Percentiles rank a stretch among this genome's conserved stretches.
Evolutionary conservation across 2,888 invertebrate species (phyloP).

Genomic region (Drosophila limbata): DNA sequence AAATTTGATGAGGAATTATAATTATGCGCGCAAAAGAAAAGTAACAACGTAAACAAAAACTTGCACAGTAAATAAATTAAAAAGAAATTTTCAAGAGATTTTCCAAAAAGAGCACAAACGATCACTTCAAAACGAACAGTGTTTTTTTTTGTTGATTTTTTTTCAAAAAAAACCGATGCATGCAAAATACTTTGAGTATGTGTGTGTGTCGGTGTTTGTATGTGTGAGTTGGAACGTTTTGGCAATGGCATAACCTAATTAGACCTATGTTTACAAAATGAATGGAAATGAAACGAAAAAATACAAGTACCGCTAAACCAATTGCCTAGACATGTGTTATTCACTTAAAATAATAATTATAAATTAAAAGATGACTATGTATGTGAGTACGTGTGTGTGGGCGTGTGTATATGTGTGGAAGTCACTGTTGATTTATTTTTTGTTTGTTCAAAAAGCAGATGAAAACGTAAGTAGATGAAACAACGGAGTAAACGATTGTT

Average conservation of each 20-base stretch:
- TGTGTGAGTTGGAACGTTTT: conserved; percentile 18
- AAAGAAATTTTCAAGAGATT: conserved; percentile 13
- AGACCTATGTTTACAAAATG: conserved; percentile 6
- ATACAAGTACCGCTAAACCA: conserved; percentile 15
- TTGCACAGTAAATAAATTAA: conserved; percentile 29
- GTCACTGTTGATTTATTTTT: conserved; percentile 8
- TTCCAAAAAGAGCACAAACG: conserved; percentile 41
- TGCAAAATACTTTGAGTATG: conserved; percentile 44
- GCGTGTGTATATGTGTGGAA: conserved; percentile 7
- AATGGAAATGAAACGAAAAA: conserved; percentile 38
- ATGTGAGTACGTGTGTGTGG: background rate
- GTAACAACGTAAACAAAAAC: conserved; percentile 27
- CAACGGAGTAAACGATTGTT: conserved; percentile 50
- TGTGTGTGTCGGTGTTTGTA: conserved; percentile 8
- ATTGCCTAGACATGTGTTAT: conserved; percentile 22
- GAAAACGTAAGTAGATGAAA: conserved; percentile 61
- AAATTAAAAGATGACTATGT: conserved; percentile 32
- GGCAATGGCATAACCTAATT: conserved; percentile 34
- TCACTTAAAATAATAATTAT: conserved; percentile 22
- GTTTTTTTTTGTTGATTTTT: conserved; percentile 13
- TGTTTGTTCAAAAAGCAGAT: conserved; percentile 59
- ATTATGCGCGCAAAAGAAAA: conserved; percentile 63
- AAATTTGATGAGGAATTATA: conserved; percentile 52
- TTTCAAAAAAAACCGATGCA: conserved; percentile 33
- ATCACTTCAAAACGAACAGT: conserved; percentile 63